Evolutionary conservation across 2,888 invertebrate genomes (phyloP).

Genomic region (Agrotis exclamationis): DNA sequence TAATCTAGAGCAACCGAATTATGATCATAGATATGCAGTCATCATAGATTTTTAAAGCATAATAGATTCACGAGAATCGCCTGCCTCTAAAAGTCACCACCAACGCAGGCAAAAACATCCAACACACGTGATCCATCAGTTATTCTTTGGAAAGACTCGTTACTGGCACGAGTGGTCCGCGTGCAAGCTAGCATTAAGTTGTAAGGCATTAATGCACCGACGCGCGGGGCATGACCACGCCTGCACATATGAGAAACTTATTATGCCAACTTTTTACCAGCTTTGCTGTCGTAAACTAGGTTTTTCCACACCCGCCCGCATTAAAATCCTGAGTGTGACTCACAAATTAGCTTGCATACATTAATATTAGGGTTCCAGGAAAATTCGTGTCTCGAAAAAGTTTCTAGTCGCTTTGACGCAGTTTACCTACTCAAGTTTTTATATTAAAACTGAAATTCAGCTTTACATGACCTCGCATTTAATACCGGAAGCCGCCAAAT

Average conservation of each 20-base stretch:
- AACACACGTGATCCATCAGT: conserved; percentile 19
- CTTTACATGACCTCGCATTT: conserved; percentile 40
- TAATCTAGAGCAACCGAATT: not conserved
- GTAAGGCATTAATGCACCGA: conserved; percentile 86
- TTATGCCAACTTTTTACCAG: conserved; percentile 68
- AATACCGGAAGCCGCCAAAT: conserved; percentile 32
- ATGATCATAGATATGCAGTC: not conserved
- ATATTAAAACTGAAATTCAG: conserved; percentile 30
- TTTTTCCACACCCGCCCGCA: conserved; percentile 63
- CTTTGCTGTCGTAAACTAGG: conserved; percentile 56
- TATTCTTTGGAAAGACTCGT: conserved; percentile 75
- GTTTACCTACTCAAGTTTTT: conserved; percentile 35
- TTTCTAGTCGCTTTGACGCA: conserved; percentile 39
- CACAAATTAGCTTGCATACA: conserved; percentile 73
- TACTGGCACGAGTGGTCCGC: conserved; percentile 76
- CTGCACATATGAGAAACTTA: conserved; percentile 74
- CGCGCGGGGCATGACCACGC: conserved; percentile 80
- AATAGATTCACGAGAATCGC: not conserved
- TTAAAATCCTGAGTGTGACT: conserved; percentile 71
- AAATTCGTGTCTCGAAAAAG: conserved; percentile 36
- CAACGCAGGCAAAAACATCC: conserved; percentile 37
- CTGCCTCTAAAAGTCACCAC: conserved; percentile 18
- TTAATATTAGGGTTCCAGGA: conserved; percentile 52
- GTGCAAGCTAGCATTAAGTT: conserved; percentile 86
- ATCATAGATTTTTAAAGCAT: too few relatives aligned